A percentile compares a stretch with the other conserved stretches of the same genome.
phyloP scores from a whole-genome alignment of 2,797 vertebrate species.

The Antrozous pallidus region DNA sequence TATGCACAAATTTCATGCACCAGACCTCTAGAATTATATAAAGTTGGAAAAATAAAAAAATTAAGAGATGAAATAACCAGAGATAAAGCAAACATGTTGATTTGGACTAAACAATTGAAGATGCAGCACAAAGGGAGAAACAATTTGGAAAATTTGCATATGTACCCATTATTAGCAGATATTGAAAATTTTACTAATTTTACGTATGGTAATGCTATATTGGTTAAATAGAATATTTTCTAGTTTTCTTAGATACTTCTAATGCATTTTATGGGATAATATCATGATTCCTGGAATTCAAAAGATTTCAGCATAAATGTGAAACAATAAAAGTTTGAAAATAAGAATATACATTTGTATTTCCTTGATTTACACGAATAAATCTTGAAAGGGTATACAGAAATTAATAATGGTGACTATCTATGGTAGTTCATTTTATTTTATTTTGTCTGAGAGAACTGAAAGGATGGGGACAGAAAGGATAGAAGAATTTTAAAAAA shows the following conservation, averaged over 20 bases:
- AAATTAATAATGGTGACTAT: not conserved
- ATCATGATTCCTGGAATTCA: not conserved
- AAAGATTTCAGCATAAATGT: not conserved
- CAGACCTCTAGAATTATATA: too few relatives aligned
- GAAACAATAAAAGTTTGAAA: not conserved
- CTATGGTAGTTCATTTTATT: not conserved
- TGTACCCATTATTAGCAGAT: not conserved
- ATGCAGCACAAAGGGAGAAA: too few relatives aligned
- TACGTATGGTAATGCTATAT: not conserved
- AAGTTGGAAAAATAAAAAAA: not conserved
- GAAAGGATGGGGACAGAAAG: not conserved
- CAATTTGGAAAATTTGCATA: not conserved
- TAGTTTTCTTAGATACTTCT: not conserved
- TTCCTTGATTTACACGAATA: not conserved
- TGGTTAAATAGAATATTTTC: not conserved
- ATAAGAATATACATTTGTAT: not conserved
- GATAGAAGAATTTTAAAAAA: not conserved
- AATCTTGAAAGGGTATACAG: not conserved
- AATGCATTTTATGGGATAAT: not conserved
- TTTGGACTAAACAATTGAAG: not conserved
- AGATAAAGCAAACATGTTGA: accelerated
- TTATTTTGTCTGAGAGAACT: not conserved
- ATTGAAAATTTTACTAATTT: too few relatives aligned
- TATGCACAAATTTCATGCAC: too few relatives aligned
- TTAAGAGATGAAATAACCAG: not conserved